A percentile compares a stretch with the other conserved stretches of the same genome.
phyloP scores from a whole-genome alignment of 2,888 invertebrate species.

The Clitarchus hookeri region DNA sequence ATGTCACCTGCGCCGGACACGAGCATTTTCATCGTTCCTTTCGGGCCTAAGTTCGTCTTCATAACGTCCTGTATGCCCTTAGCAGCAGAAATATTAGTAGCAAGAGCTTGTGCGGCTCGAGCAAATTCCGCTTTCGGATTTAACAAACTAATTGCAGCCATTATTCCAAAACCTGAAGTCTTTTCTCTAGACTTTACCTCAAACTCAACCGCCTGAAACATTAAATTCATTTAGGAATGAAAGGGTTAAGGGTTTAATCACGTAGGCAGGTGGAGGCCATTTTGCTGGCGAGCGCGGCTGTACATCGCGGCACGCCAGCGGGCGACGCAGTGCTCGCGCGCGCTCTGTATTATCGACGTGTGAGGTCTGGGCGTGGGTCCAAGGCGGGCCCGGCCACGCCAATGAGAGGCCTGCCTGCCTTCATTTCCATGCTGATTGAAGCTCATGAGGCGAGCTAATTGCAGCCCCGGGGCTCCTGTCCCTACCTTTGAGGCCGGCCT shows the following conservation, averaged over 20 bases:
- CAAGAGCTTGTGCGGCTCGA: conserved; percentile 94
- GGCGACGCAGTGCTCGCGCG: too few species aligned
- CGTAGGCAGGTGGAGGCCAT: too few species aligned
- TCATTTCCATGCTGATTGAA: conserved; percentile 20
- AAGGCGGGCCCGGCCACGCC: neutral
- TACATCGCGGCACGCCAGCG: too few species aligned
- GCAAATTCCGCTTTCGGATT: conserved; percentile 99
- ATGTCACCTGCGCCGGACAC: conserved; percentile 99
- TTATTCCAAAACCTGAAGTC: conserved; percentile 52
- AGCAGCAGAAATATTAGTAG: conserved; percentile 96
- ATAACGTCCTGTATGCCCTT: conserved; percentile 99
- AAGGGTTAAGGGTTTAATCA: too few species aligned
- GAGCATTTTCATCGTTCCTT: conserved; percentile 99
- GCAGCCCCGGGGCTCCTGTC: neutral
- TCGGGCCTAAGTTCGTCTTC: conserved; percentile 98
- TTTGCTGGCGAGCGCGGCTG: too few species aligned
- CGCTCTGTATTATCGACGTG: too few species aligned
- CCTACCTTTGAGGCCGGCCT: too few species aligned
- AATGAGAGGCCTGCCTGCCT: neutral
- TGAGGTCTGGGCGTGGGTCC: too few species aligned
- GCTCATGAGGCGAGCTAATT: conserved; percentile 10
- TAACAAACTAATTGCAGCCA: conserved; percentile 91
- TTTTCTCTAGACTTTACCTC: too few species aligned
- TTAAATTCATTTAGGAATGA: too few species aligned
- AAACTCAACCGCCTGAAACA: too few species aligned